These are phyloP conservation scores for Catharus ustulatus DNA, from an alignment of 2,797 vertebrate species.

Conservation along the genomic window DNA sequence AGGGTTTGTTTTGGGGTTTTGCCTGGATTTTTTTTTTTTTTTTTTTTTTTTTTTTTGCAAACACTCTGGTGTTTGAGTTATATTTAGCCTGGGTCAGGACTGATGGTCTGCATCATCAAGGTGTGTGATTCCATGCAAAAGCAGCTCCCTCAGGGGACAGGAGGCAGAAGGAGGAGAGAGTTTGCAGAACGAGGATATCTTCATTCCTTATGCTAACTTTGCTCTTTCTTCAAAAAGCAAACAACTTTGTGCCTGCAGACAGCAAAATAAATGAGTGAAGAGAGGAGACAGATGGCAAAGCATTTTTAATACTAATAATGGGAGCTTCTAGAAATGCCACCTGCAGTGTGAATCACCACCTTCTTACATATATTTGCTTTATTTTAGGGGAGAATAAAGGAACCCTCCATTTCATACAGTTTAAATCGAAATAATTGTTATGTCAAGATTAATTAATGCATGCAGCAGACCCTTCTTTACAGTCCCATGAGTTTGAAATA, in stretches of 20 bases:
- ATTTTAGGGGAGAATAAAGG: neutral
- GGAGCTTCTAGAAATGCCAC: constrained; percentile 27
- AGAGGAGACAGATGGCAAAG: constrained; percentile 30
- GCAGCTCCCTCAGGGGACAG: neutral
- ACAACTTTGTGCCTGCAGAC: neutral
- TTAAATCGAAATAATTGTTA: neutral
- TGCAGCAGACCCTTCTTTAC: neutral
- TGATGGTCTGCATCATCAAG: neutral
- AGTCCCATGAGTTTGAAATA: neutral
- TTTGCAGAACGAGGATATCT: neutral
- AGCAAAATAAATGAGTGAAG: neutral
- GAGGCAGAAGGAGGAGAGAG: neutral
- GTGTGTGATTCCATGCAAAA: neutral
- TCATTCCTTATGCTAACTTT: neutral
- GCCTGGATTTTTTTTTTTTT: too few species aligned
- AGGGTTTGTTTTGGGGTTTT: accelerated
- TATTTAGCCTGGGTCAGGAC: neutral
- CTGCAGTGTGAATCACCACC: neutral
- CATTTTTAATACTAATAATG: constrained; percentile 7
- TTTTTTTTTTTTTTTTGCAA: neutral
- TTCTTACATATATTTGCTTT: neutral
- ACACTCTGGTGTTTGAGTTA: neutral
- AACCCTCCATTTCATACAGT: neutral
- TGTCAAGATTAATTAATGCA: neutral
- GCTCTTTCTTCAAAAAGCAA: neutral